phyloP scores from a whole-genome alignment of 1,140 invertebrate genomes.

The Dysdera silvatica region DNA sequence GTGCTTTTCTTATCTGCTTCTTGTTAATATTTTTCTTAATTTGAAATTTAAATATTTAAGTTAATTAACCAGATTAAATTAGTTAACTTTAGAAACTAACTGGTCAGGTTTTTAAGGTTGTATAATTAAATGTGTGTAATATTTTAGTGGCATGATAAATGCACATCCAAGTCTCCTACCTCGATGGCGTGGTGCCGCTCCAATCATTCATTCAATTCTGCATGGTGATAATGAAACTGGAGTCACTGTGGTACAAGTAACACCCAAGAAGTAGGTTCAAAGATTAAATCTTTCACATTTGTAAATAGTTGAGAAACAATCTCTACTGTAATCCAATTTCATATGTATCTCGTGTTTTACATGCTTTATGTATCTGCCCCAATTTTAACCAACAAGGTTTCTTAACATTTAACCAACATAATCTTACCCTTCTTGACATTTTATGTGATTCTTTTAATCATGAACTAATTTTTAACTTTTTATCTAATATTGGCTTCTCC shows the following conservation, averaged over 20 bases:
- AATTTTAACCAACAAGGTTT: slow-evolving; percentile 1
- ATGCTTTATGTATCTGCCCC: no score
- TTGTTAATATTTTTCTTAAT: no score
- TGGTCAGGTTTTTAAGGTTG: no score
- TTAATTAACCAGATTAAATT: no score
- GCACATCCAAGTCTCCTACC: slow-evolving; percentile 87
- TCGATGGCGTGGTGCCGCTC: slow-evolving; percentile 83
- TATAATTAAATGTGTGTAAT: no score
- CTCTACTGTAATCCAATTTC: not conserved
- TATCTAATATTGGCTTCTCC: no score
- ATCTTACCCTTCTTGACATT: no score
- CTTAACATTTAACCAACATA: not conserved
- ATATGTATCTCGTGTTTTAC: not conserved
- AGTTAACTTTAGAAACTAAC: no score
- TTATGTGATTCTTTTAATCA: no score
- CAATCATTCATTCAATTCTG: slow-evolving; percentile 71
- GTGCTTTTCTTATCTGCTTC: no score
- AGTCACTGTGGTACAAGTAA: slow-evolving; percentile 79
- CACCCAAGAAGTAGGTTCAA: slow-evolving; percentile 37
- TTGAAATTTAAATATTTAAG: no score
- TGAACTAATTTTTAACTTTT: no score
- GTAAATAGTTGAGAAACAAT: not conserved
- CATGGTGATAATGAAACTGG: slow-evolving; percentile 75
- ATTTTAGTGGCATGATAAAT: slow-evolving; percentile 74
- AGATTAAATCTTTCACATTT: slow-evolving; percentile 18